These are phyloP conservation scores for Microctenopoma stevenorrisi DNA, from an alignment of 2,797 vertebrate species.

Conservation along the genomic window DNA sequence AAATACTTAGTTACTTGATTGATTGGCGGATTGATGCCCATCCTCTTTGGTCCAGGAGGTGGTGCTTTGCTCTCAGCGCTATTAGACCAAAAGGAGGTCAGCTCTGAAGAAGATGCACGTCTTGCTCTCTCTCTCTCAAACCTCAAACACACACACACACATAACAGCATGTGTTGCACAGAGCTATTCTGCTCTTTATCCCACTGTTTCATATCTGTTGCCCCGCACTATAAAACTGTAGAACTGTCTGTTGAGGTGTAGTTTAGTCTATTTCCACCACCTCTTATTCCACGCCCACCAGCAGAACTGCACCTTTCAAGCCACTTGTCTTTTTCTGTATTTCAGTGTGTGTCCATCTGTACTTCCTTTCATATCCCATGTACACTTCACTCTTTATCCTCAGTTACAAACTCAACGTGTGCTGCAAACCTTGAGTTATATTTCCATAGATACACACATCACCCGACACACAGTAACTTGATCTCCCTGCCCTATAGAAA, in stretches of 20 bases:
- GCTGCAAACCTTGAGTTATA: neutral
- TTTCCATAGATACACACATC: neutral
- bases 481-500: neutral
- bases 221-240: slow-evolving; percentile 1
- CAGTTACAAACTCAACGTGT: neutral
- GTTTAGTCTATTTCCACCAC: slow-evolving; percentile 26
- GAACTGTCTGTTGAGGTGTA: slow-evolving; percentile 7
- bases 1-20: too few species aligned
- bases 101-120: slow-evolving; percentile 29
- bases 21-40: neutral
- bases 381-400: neutral
- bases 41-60: slow-evolving; percentile 41
- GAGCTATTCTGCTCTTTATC: slow-evolving; percentile 9
- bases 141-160: slow-evolving; percentile 1
- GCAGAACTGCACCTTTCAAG: slow-evolving; percentile 22
- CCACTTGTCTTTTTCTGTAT: slow-evolving; percentile 1
- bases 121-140: neutral
- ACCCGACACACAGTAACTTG: neutral
- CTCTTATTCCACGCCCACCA: slow-evolving; percentile 13
- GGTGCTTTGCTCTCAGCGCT: slow-evolving; percentile 49
- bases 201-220: slow-evolving; percentile 6
- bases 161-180: slow-evolving; percentile 1
- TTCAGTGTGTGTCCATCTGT: slow-evolving; percentile 3
- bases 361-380: neutral
- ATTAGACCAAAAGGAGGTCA: slow-evolving; percentile 62